Base-by-base conservation (phyloP, 2,113 vertebrate genomes). In the Dasyurus viverrinus region DNA sequence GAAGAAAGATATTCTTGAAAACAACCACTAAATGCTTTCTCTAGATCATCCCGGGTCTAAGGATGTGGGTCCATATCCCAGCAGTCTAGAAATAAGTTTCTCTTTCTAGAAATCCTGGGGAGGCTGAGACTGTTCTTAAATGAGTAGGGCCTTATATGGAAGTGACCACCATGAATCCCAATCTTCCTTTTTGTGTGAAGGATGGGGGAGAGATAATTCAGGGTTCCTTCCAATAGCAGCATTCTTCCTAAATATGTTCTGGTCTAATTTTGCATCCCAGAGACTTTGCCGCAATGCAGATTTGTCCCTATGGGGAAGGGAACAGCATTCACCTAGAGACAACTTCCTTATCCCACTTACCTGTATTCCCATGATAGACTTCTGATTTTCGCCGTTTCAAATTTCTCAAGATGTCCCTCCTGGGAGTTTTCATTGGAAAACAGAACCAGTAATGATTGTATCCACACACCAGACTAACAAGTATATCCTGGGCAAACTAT, bases 401-500 rank as follows among this genome's bases (percentile, higher is more conserved):
- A 3, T 53, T 94, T 2, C 2, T 92, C 6, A 52, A 46, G 53
- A 3, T 48, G 95, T n/a, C 19, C 11, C 22, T 95, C 57, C 27
- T 84, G 53, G 93, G 95, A 94, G 19, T 3, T 91, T 47, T 23
- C 24, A 92, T 92, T 30, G 24, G 91, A 30, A 95, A 91, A 46
- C 7, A 0, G 1, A 92, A 47, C 3, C 0, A 96, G 90, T 90
- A 90, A 48, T 26, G 54, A 5, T 27, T 36, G 9, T 91, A 0
- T n/a, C 91, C 0, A 0, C 3, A 68, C 1, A 25, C 12, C 52
- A 8, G 26, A 47, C 27, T 91, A 91, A 53, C 1, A 93, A 93
- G 11, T 91, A 52, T 94, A 89, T n/a, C 10, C 92, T 48, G 2
- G 54, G 27, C 50, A 89, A 93, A 0, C 90, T 42, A 22, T 92